Evolutionary conservation across 2,888 invertebrate species (phyloP).

Genomic region (Sinotaia quadrata): DNA sequence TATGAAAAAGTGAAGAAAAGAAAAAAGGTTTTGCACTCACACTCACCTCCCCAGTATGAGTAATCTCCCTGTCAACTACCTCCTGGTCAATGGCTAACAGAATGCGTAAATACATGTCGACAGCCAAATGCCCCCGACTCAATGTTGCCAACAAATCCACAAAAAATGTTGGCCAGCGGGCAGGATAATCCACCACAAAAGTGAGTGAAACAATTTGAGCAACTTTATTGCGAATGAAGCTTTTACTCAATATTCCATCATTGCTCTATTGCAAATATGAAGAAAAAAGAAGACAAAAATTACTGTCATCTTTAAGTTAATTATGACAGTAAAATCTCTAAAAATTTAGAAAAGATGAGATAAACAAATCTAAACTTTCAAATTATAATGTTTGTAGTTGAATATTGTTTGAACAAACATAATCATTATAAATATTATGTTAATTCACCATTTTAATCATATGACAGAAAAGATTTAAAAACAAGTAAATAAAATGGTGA

Average conservation of each 20-base stretch:
- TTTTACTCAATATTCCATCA: conserved; percentile 60
- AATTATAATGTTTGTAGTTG: too few relatives aligned
- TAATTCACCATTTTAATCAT: too few relatives aligned
- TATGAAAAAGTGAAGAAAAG: not conserved
- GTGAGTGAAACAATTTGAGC: conserved; percentile 76
- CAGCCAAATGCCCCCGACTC: conserved; percentile 68
- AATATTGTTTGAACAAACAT: too few relatives aligned
- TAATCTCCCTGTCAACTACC: conserved; percentile 75
- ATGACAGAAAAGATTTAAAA: too few relatives aligned
- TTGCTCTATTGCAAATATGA: conserved; percentile 47
- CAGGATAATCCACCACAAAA: conserved; percentile 75
- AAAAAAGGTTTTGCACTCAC: not conserved
- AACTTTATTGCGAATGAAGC: conserved; percentile 75
- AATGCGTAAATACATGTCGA: conserved; percentile 75
- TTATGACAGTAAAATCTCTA: not conserved
- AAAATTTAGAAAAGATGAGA: not conserved
- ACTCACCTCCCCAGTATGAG: conserved; percentile 67
- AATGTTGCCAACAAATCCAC: conserved; percentile 73
- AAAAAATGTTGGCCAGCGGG: conserved; percentile 75
- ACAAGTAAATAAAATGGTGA: too few relatives aligned
- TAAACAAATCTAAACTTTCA: too few relatives aligned
- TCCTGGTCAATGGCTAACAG: conserved; percentile 76
- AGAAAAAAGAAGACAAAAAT: not conserved
- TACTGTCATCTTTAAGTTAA: not conserved
- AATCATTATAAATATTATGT: too few relatives aligned